phyloP scores from a whole-genome alignment of 2,797 vertebrate genomes.

The Cirrhinus molitorella region DNA sequence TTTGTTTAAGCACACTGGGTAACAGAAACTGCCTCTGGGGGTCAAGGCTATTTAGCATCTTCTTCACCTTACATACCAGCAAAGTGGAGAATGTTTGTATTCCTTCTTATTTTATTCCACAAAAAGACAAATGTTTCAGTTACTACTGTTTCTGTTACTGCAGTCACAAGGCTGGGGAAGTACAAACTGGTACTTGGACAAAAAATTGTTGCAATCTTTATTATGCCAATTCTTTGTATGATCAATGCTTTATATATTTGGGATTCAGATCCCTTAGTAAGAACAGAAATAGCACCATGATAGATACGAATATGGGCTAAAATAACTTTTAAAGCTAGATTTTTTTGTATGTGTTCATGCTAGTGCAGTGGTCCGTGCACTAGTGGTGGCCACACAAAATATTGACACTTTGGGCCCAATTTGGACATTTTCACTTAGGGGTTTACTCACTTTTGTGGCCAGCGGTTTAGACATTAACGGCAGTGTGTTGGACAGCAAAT shows the following conservation, averaged over 20 bases:
- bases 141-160: neutral
- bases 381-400: no score
- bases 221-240: neutral
- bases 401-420: no score
- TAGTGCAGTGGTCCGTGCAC: neutral
- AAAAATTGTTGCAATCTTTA: neutral
- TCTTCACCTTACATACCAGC: neutral
- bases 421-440: no score
- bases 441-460: no score
- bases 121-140: neutral
- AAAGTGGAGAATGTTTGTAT: neutral
- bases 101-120: neutral
- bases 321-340: neutral
- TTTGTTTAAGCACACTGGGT: neutral
- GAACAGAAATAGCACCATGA: neutral
- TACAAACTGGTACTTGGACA: no score
- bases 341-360: neutral
- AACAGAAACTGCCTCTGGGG: conserved; percentile 9
- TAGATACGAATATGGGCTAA: neutral
- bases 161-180: neutral
- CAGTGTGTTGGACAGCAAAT: no score
- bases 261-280: neutral
- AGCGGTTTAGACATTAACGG: no score
- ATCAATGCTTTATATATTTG: neutral
- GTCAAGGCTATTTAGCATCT: conserved; percentile 25